Evolutionary conservation across 1,140 invertebrate genomes (phyloP).

Genomic region (Hormaphis cornu): DNA sequence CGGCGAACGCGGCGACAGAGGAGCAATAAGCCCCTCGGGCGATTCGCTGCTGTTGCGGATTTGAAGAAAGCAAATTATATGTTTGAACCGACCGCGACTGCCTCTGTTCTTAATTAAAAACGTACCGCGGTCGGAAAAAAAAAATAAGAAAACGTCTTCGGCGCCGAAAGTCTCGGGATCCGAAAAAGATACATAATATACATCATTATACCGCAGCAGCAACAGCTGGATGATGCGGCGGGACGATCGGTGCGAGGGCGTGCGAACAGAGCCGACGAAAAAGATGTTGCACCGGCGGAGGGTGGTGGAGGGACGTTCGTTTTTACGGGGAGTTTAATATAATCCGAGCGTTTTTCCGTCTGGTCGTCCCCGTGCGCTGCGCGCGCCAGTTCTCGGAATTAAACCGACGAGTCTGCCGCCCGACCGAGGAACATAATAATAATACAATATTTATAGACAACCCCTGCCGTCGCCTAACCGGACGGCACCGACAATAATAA

Average conservation of each 20-base stretch:
- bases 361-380: background rate
- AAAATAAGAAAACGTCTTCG: constrained; percentile 1
- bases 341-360: background rate
- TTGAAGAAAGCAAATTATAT: background rate
- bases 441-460: too few relatives aligned
- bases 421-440: background rate
- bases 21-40: background rate
- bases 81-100: background rate
- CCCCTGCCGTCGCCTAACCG: background rate
- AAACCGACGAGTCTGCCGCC: background rate
- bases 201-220: too few relatives aligned
- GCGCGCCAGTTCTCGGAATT: constrained; percentile 16
- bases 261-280: constrained; percentile 2
- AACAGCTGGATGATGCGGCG: too few relatives aligned
- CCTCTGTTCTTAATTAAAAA: constrained; percentile 14
- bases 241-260: background rate
- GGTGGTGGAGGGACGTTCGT: background rate
- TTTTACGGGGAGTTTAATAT: constrained; percentile 17
- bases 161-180: constrained; percentile 18
- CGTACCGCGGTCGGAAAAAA: background rate
- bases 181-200: constrained; percentile 9
- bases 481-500: background rate
- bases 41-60: constrained; percentile 2
- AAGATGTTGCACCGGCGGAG: background rate
- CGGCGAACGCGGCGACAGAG: too few relatives aligned